These are phyloP conservation scores for Falcunculus frontatus DNA, from an alignment of 2,113 vertebrate genomes.

Conservation along the genomic window DNA sequence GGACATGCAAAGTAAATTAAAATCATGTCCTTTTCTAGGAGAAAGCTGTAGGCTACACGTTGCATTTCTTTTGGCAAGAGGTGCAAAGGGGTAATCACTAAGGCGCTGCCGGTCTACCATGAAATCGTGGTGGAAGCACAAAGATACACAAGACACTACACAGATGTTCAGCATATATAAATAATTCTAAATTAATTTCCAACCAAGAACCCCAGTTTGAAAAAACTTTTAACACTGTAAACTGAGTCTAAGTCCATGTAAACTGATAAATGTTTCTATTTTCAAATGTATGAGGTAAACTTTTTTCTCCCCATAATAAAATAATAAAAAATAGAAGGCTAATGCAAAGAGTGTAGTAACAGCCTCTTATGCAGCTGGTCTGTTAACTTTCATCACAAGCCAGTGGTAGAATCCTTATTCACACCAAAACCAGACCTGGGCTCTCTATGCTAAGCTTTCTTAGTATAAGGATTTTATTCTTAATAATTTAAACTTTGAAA, in stretches of 20 bases:
- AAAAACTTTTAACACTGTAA: not conserved
- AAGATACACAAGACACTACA: not conserved
- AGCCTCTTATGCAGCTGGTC: not conserved
- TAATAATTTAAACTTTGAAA: constrained; percentile 12
- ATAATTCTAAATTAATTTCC: not conserved
- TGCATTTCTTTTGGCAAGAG: not conserved
- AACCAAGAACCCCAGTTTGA: not conserved
- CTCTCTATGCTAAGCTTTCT: not conserved
- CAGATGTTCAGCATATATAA: not conserved
- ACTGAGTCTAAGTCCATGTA: not conserved
- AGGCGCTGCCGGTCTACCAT: not conserved
- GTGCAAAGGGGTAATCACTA: not conserved
- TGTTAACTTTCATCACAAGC: not conserved
- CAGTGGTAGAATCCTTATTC: not conserved
- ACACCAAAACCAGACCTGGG: not conserved
- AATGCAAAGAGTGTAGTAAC: not conserved
- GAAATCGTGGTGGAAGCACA: not conserved
- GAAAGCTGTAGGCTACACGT: not conserved
- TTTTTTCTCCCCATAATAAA: not conserved
- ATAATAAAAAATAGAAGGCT: not conserved
- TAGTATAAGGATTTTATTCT: not conserved
- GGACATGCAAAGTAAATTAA: not conserved
- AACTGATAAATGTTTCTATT: not conserved
- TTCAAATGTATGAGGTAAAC: not conserved
- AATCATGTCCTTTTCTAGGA: not conserved